phyloP scores from a whole-genome alignment of 2,797 vertebrate species.

The Tokudaia muenninki region DNA sequence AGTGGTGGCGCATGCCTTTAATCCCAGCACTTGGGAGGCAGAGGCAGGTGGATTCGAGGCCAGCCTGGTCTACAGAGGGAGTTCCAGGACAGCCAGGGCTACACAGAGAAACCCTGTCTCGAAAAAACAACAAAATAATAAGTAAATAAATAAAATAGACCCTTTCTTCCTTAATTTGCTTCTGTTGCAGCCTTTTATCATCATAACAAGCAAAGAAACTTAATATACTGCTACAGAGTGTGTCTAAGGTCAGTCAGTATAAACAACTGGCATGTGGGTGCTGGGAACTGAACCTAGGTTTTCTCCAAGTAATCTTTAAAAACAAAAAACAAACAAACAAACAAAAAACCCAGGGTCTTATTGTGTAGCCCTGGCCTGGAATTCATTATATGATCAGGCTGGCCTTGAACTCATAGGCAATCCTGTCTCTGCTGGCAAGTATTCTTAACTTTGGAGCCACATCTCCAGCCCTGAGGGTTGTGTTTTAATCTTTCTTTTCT shows the following conservation, averaged over 20 bases:
- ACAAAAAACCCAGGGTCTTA: background rate
- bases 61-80: too few relatives aligned
- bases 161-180: background rate
- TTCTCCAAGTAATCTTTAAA: background rate
- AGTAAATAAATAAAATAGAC: background rate
- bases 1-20: too few relatives aligned
- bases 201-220: background rate
- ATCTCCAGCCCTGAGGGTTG: background rate
- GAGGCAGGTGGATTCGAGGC: too few relatives aligned
- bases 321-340: background rate
- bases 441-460: background rate
- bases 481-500: background rate
- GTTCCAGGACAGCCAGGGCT: too few relatives aligned
- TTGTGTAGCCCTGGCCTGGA: background rate
- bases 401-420: background rate
- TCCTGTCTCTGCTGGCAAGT: background rate
- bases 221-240: background rate
- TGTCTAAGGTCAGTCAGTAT: background rate
- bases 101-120: too few relatives aligned
- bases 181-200: background rate
- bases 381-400: background rate
- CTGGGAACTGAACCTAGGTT: background rate
- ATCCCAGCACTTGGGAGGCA: too few relatives aligned
- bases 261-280: background rate
- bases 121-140: too few relatives aligned